phyloP scores from a whole-genome alignment of 2,113 vertebrate species.

The Peucedramus taeniatus region DNA sequence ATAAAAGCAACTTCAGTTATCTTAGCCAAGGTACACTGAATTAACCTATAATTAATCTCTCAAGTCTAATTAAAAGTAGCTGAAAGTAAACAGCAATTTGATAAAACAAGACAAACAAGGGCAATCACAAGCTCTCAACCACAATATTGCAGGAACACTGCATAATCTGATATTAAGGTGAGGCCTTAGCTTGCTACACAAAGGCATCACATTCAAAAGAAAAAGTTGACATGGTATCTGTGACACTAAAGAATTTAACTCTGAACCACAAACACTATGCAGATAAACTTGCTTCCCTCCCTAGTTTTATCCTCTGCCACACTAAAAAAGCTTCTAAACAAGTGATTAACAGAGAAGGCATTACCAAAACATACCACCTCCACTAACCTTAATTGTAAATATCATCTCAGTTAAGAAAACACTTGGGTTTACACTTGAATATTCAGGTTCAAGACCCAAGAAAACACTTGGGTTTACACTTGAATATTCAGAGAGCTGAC shows the following conservation, averaged over 20 bases:
- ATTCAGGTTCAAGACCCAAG: neutral
- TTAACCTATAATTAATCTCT: neutral
- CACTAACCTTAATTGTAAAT: neutral
- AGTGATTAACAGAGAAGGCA: neutral
- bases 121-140: neutral
- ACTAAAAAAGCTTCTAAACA: neutral
- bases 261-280: neutral
- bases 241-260: neutral
- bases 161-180: neutral
- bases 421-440: neutral
- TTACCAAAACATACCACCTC: neutral
- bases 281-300: neutral
- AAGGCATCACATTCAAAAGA: neutral
- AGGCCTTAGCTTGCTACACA: neutral
- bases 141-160: neutral
- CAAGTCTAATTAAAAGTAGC: neutral
- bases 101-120: neutral
- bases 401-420: neutral
- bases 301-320: neutral
- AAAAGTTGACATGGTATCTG: neutral
- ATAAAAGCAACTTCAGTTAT: neutral
- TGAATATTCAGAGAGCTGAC: neutral
- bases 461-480: neutral
- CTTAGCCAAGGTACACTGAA: neutral
- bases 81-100: neutral